Conservation (phyloP, 2,888 invertebrate genomes). For the Ariolimax columbianus region DNA sequence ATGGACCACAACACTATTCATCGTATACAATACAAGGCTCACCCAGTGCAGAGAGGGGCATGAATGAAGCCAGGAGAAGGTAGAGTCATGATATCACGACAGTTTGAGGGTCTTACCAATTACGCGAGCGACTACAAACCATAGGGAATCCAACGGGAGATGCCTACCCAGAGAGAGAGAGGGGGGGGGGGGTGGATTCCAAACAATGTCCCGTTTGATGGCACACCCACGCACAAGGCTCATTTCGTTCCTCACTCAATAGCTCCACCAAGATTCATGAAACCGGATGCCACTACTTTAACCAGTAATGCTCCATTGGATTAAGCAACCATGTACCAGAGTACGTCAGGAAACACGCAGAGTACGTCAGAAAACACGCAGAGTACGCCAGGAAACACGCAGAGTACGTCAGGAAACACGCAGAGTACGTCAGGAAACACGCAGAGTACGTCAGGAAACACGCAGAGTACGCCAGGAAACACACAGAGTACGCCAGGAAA, state of each 20-base stretch:
- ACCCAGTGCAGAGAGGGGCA: slow-evolving; percentile 66
- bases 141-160: slow-evolving; percentile 67
- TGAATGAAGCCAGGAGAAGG: slow-evolving; percentile 66
- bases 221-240: slow-evolving; percentile 73
- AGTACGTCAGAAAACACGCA: too few species aligned
- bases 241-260: slow-evolving; percentile 71
- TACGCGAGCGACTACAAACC: slow-evolving; percentile 72
- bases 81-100: slow-evolving; percentile 61
- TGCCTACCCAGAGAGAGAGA: slow-evolving; percentile 60
- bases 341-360: too few species aligned
- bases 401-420: too few species aligned
- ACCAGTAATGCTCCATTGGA: slow-evolving; percentile 72
- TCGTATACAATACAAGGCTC: slow-evolving; percentile 68
- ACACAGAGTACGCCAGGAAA: too few species aligned
- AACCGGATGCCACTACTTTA: slow-evolving; percentile 64
- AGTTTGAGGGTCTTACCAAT: slow-evolving; percentile 74
- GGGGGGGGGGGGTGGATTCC: slow-evolving; percentile 71
- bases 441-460: too few species aligned
- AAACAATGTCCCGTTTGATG: slow-evolving; percentile 77
- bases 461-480: too few species aligned
- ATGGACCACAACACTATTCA: slow-evolving; percentile 76
- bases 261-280: slow-evolving; percentile 62
- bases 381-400: too few species aligned
- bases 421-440: too few species aligned
- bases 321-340: slow-evolving; percentile 75